Base-by-base conservation (phyloP, 2,113 vertebrate genomes). In the Isichthys henryi region DNA sequence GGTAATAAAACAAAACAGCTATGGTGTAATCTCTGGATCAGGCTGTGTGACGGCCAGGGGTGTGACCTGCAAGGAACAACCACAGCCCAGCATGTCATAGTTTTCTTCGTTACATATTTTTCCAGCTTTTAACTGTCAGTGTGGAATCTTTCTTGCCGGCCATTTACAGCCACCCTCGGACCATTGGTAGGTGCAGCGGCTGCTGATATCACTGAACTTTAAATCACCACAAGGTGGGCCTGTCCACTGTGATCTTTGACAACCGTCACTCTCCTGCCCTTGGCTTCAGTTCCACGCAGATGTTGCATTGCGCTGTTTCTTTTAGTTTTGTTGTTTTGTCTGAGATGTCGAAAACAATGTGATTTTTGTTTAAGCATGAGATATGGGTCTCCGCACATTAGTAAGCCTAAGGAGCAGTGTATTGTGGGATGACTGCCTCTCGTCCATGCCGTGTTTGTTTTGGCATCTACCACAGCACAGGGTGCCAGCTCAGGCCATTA, bases 401-500 rank as follows among this genome's bases (percentile, higher is more conserved):
- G 19, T 89, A 49, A 80, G 31, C 35, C 46, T 31, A 52, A 19
- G 21, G 77, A 77, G 23, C 35, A 53, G 21, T 6, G 77, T 62
- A 52, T 45, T 46, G 45, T 43, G 10, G 84, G 85, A 90, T 48
- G 87, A 83, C 80, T 77, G 86, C 53, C 46, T 15, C 86, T 62
- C 46, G 58, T 87, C 83, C 5, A 23, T 80, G 52, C 88, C 89
- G 19, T 53, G 48, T 87, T 31, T 56, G 50, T 90, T 88, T 92
- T 88, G 89, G 88, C 90, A 83, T 87, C 91, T 90, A 88, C 90
- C 58, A 0, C 45, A 49, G 88, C 50, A 11, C 89, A 23, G 88
- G 70, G 77, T 84, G 88, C 91, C 77, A 0, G n/a, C 80, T 10
- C 46, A 82, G 88, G 84, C 53, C 89, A 92, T 93, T 91, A 93